Conservation (phyloP, 2,797 vertebrate species). For the Scolopax bukidnonensis region DNA sequence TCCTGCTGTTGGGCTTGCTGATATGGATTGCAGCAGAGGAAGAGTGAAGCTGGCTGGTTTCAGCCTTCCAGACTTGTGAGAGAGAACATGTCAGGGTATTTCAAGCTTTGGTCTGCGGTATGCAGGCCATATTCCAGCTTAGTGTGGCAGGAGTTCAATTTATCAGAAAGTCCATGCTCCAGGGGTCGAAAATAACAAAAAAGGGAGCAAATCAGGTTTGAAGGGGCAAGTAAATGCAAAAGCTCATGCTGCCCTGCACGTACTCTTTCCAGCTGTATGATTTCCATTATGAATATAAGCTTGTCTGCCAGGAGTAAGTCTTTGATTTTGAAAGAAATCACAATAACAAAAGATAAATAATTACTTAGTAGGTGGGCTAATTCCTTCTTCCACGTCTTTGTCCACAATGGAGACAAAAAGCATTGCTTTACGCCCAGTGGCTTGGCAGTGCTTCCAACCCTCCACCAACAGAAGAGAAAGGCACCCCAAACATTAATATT, state of each 20-base stretch:
- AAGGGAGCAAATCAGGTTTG: neutral
- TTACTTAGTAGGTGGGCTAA: slow-evolving; percentile 61
- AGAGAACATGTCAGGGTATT: fast-evolving
- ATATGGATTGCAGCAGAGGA: neutral
- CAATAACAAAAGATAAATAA: slow-evolving; percentile 61
- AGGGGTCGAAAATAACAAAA: neutral
- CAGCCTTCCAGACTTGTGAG: neutral
- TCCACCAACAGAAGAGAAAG: neutral
- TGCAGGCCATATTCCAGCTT: neutral
- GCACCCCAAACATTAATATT: neutral
- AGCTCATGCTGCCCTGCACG: slow-evolving; percentile 48
- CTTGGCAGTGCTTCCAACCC: slow-evolving; percentile 22
- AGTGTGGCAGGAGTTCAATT: neutral
- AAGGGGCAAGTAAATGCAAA: slow-evolving; percentile 4
- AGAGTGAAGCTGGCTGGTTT: neutral
- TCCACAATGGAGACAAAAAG: neutral
- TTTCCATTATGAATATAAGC: slow-evolving; percentile 32
- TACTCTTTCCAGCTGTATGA: slow-evolving; percentile 53
- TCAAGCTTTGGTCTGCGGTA: neutral
- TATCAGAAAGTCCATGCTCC: neutral
- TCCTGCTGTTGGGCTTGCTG: fast-evolving
- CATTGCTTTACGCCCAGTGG: neutral
- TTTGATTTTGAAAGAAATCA: slow-evolving; percentile 62
- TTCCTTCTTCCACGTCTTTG: slow-evolving; percentile 52
- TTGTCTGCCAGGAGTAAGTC: slow-evolving; percentile 39